Evolutionary conservation across 2,113 vertebrate species (phyloP).

Genomic region (Carassius auratus): DNA sequence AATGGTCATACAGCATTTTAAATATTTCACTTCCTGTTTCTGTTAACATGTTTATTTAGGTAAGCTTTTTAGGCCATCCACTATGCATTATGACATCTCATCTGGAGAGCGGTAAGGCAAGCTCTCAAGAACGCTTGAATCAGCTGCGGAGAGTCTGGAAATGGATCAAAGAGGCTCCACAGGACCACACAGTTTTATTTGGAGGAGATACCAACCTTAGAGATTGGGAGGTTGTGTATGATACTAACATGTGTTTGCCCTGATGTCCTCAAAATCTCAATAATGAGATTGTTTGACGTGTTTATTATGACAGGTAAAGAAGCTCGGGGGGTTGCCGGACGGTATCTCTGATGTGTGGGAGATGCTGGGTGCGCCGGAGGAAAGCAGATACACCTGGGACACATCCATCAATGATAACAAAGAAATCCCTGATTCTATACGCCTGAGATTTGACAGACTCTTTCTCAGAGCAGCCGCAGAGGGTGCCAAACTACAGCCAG

Average conservation of each 20-base stretch:
- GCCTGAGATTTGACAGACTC: slow-evolving; percentile 80
- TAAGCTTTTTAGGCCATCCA: slow-evolving; percentile 73
- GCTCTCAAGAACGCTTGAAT: slow-evolving; percentile 73
- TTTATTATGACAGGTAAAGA: slow-evolving; percentile 71
- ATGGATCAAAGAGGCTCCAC: slow-evolving; percentile 74
- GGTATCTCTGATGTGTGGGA: slow-evolving; percentile 81
- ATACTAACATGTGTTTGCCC: background rate
- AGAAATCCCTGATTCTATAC: slow-evolving; percentile 57
- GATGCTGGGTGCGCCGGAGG: slow-evolving; percentile 77
- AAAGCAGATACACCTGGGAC: slow-evolving; percentile 86
- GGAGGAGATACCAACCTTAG: slow-evolving; percentile 87
- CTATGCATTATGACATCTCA: slow-evolving; percentile 87
- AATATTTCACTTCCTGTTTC: background rate
- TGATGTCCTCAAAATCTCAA: background rate
- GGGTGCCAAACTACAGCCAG: slow-evolving; percentile 70
- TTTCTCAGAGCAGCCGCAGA: slow-evolving; percentile 70
- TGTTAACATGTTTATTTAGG: slow-evolving; percentile 63
- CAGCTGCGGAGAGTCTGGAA: slow-evolving; percentile 77
- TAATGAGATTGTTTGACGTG: background rate
- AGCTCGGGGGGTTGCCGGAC: slow-evolving; percentile 73
- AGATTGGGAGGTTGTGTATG: slow-evolving; percentile 75
- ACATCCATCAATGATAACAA: slow-evolving; percentile 80
- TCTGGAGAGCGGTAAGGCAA: slow-evolving; percentile 80
- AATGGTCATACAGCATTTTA: background rate
- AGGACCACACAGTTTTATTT: slow-evolving; percentile 80